These are phyloP conservation scores for Amblyteles armatorius DNA, from an alignment of 2,888 invertebrate species.

Conservation along the genomic window DNA sequence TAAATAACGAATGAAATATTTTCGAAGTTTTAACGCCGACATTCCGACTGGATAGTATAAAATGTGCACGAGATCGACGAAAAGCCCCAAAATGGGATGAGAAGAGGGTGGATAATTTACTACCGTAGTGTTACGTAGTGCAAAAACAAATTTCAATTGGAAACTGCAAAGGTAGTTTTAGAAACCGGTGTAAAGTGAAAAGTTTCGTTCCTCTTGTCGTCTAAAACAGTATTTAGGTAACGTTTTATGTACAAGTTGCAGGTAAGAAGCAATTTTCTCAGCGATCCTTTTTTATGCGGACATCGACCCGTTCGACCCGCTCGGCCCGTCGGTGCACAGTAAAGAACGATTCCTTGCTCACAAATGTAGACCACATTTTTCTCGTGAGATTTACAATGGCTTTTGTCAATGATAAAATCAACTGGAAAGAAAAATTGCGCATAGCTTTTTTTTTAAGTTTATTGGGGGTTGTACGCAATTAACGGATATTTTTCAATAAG, in stretches of 20 bases:
- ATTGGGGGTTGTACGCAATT: too few species aligned
- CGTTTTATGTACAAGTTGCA: slow-evolving; percentile 1
- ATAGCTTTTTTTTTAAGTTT: background rate
- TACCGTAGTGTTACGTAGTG: slow-evolving; percentile 44
- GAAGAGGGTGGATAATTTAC: slow-evolving; percentile 18
- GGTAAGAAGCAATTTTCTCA: slow-evolving; percentile 14
- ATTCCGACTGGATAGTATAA: background rate
- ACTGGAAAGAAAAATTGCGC: background rate
- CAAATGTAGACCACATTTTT: too few species aligned
- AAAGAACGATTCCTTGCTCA: background rate
- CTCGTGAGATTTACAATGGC: background rate
- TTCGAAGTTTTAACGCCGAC: background rate
- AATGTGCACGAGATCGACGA: slow-evolving; percentile 29
- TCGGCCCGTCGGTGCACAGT: background rate
- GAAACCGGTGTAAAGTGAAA: background rate
- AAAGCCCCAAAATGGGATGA: slow-evolving; percentile 55
- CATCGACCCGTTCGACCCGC: slow-evolving; percentile 1
- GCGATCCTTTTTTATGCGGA: slow-evolving; percentile 20
- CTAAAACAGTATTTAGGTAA: background rate
- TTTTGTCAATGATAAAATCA: background rate
- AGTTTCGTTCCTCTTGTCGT: slow-evolving; percentile 5
- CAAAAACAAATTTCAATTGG: slow-evolving; percentile 4
- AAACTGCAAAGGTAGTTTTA: background rate
- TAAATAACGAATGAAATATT: slow-evolving; percentile 30
- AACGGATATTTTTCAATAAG: background rate